Conservation (phyloP, 2,797 vertebrate species). For the Otus scops region DNA sequence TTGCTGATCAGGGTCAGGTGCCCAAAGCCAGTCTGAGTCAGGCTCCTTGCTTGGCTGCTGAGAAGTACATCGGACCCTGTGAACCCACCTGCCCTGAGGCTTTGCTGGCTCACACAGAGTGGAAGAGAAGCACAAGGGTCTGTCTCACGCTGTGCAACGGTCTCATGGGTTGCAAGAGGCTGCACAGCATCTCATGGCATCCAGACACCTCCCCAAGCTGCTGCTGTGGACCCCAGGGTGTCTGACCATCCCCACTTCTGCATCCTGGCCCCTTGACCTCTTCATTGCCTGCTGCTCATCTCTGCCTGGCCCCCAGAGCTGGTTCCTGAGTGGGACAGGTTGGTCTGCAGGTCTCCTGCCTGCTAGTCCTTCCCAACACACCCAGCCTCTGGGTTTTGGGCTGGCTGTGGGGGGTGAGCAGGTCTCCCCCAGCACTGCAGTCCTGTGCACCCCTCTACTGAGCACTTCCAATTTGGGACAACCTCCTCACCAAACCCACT, state of each 20-base stretch:
- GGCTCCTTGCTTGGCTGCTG: neutral
- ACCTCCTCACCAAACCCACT: neutral
- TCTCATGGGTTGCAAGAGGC: neutral
- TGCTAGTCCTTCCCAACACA: neutral
- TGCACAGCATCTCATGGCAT: neutral
- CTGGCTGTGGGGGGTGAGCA: neutral
- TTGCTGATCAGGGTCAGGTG: neutral
- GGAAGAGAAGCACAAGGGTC: neutral
- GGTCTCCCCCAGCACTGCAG: neutral
- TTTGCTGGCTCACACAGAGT: neutral
- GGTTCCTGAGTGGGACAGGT: neutral
- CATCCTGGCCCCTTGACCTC: neutral
- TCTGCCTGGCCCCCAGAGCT: neutral
- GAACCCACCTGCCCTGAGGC: neutral
- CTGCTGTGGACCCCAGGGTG: rapidly evolving
- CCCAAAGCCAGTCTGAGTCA: neutral
- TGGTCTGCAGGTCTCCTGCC: neutral
- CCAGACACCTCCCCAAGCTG: neutral
- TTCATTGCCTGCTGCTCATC: neutral
- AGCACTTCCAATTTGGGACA: rapidly evolving
- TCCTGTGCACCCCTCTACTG: neutral
- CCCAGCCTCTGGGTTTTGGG: neutral
- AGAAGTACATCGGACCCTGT: rapidly evolving
- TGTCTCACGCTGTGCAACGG: neutral
- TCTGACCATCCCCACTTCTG: neutral